Percentiles rank a stretch among this genome's conserved stretches.
phyloP scores from a whole-genome alignment of 2,113 vertebrate species.

The Perca schrenkii region DNA sequence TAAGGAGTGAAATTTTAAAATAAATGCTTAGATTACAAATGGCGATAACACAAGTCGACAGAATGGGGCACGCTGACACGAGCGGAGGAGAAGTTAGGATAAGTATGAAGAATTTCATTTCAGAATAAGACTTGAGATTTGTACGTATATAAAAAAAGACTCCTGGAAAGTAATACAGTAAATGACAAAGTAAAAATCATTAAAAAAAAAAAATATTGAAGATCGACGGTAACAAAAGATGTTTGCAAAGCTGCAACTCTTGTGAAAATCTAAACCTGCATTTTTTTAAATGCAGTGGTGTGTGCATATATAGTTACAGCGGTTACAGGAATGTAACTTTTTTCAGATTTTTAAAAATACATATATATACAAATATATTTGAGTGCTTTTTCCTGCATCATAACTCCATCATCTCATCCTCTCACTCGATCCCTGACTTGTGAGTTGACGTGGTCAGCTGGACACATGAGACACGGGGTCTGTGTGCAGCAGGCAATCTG shows the following conservation, averaged over 20 bases:
- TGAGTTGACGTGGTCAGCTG: slow-evolving; percentile 70
- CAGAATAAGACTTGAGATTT: slow-evolving; percentile 25
- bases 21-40: slow-evolving; percentile 47
- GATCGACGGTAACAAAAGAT: slow-evolving; percentile 50
- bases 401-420: slow-evolving; percentile 31
- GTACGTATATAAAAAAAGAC: neutral
- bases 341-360: neutral
- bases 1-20: slow-evolving; percentile 46
- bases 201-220: slow-evolving; percentile 47
- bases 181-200: slow-evolving; percentile 55
- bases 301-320: slow-evolving; percentile 25
- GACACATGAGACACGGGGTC: slow-evolving; percentile 71
- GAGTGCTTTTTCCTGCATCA: neutral
- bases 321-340: slow-evolving; percentile 23
- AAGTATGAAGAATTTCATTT: slow-evolving; percentile 22
- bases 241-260: slow-evolving; percentile 38
- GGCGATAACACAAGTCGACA: slow-evolving; percentile 30
- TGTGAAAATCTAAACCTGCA: slow-evolving; percentile 25
- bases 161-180: slow-evolving; percentile 26
- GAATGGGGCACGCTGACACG: slow-evolving; percentile 11
- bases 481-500: slow-evolving; percentile 58
- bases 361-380: slow-evolving; percentile 3
- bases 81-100: slow-evolving; percentile 7
- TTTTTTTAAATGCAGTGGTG: slow-evolving; percentile 31
- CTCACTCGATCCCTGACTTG: slow-evolving; percentile 32